Evolutionary conservation across 2,888 invertebrate species (phyloP), one percentile per base, ranked within the genome.

Genomic region (Theretra japonica): DNA sequence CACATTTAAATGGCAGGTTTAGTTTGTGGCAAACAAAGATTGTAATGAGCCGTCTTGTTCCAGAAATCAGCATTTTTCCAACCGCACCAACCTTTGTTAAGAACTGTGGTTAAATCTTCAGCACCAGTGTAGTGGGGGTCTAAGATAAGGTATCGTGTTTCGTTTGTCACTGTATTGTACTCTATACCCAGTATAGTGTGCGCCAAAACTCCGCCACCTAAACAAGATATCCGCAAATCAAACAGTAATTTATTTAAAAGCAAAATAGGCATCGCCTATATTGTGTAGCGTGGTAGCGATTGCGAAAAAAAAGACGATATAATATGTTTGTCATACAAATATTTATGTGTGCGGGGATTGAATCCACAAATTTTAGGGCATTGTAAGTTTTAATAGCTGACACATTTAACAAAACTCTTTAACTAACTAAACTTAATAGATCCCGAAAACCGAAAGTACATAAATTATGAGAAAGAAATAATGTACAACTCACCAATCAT

Each of bases 101-200:
- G 94, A 69, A 98, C 96, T 0, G 95, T 95, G 50, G 95, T 94
- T 69, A 99, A 87, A 83, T 98, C 97, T 82, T 99, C 99, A 0
- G 95, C 89, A 0, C 98, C 99, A 0, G 98, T 99, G 90, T 98
- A 99, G 92, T 99, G 99, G 0, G 99, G 99, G 95, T 99, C 99
- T 57, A 99, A 94, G 80, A 99, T 98, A n/a, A 99, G 95, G 91
- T 98, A 99, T 81, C 97, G 97, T 0, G 97, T 95, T 75, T 97
- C 97, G 25, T 97, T 97, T 15, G 97, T 97, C 23, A 95, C 94
- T 60, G 96, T 95, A 88, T 98, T 97, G 86, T 97, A 98, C 86
- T 98, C 97, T 1, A 99, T 96, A 2, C 99, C 99, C 72, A 99
- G 94, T 79, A 99, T 99, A 62, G 99, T 99, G 88, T 99, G 99